phyloP scores from a whole-genome alignment of 1,140 invertebrate genomes.

The Acyrthosiphon pisum region DNA sequence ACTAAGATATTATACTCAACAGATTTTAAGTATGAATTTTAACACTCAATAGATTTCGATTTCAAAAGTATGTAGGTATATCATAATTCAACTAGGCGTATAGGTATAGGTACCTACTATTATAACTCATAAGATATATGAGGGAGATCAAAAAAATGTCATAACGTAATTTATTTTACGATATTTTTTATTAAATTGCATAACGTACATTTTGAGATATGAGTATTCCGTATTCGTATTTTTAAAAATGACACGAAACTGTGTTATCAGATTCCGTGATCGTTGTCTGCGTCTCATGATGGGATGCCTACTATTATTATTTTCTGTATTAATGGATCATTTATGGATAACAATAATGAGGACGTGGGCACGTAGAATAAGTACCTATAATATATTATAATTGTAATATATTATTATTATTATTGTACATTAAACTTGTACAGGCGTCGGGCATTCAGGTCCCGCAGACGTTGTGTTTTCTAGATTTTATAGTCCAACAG shows the following conservation, averaged over 20 bases:
- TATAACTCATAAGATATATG: background rate
- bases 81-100: background rate
- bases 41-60: background rate
- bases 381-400: background rate
- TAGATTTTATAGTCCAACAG: background rate
- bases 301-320: background rate
- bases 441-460: background rate
- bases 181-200: background rate
- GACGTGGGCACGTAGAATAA: background rate
- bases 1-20: background rate
- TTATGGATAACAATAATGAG: slow-evolving; percentile 17
- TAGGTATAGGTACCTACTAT: background rate
- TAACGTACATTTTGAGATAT: background rate
- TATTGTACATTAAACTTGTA: background rate
- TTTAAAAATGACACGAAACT: background rate
- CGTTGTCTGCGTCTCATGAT: background rate
- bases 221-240: background rate
- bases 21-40: background rate
- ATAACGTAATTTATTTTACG: background rate
- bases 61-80: background rate
- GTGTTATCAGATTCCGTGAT: background rate
- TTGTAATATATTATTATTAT: background rate
- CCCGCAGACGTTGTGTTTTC: background rate
- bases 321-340: background rate
- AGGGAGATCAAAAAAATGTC: background rate